These are phyloP conservation scores for Rhagium mordax DNA, from an alignment of 2,888 invertebrate species.

Conservation along the genomic window DNA sequence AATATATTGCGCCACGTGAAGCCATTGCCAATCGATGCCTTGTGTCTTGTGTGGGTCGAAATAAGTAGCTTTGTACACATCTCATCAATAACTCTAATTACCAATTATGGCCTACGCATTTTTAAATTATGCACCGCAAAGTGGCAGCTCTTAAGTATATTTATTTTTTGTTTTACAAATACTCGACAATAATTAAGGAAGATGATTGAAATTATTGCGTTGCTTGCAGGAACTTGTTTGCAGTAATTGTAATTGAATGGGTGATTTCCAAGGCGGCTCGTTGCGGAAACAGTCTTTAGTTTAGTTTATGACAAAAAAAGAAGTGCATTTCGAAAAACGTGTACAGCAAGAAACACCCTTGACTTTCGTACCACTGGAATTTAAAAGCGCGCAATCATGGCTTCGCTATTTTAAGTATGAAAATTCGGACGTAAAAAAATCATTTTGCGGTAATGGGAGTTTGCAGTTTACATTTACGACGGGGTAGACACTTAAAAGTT, in stretches of 20 bases:
- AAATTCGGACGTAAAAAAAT: constrained; percentile 7
- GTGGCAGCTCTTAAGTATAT: background rate
- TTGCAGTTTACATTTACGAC: constrained; percentile 1
- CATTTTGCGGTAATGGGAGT: background rate
- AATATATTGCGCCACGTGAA: background rate
- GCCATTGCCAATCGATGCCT: background rate
- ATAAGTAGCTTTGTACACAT: constrained; percentile 2
- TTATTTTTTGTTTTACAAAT: constrained; percentile 10
- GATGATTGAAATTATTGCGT: background rate
- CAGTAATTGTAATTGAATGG: background rate
- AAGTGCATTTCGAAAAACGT: too few relatives aligned
- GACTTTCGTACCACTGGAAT: too few relatives aligned
- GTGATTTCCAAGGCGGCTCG: too few relatives aligned
- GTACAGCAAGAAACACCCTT: too few relatives aligned
- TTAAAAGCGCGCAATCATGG: background rate
- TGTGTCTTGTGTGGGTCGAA: background rate
- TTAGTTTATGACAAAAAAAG: too few relatives aligned
- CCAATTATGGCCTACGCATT: background rate
- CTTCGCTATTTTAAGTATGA: background rate
- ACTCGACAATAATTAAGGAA: background rate
- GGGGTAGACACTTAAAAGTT: constrained; percentile 8
- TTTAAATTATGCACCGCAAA: constrained; percentile 3
- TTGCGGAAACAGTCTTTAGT: too few relatives aligned
- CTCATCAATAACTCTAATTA: background rate
- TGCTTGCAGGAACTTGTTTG: background rate